Conservation (phyloP, 2,797 vertebrate species). For the Aphelocoma californica region DNA sequence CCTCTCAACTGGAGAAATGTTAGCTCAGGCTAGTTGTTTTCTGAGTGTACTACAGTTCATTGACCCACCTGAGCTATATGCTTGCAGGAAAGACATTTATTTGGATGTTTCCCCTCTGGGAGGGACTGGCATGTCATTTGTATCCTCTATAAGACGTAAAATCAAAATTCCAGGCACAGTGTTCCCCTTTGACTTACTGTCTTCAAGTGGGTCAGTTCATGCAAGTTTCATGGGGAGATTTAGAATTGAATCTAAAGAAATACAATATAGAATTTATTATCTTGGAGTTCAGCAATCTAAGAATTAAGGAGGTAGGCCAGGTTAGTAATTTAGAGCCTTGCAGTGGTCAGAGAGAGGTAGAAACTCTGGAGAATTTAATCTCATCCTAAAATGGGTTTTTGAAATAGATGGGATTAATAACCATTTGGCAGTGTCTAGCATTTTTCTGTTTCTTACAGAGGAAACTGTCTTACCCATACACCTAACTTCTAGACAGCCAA, state of each 20-base stretch:
- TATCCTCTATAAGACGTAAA: neutral
- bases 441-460: neutral
- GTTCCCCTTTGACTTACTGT: neutral
- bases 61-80: neutral
- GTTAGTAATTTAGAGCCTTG: slow-evolving; percentile 1
- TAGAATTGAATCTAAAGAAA: slow-evolving; percentile 1
- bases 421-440: neutral
- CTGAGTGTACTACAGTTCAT: neutral
- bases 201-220: neutral
- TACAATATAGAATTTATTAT: neutral
- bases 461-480: neutral
- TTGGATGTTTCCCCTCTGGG: neutral
- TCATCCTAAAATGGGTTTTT: neutral
- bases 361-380: slow-evolving; percentile 6
- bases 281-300: neutral
- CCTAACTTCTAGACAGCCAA: neutral
- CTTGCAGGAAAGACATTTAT: neutral
- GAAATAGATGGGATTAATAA: slow-evolving; percentile 19
- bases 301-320: slow-evolving; percentile 5
- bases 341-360: neutral
- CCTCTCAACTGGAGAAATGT: neutral
- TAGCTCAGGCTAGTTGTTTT: neutral
- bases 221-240: neutral
- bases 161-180: neutral
- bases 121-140: neutral